Conservation (phyloP, 2,888 invertebrate genomes). For the Heteromyza rotundicornis region DNA sequence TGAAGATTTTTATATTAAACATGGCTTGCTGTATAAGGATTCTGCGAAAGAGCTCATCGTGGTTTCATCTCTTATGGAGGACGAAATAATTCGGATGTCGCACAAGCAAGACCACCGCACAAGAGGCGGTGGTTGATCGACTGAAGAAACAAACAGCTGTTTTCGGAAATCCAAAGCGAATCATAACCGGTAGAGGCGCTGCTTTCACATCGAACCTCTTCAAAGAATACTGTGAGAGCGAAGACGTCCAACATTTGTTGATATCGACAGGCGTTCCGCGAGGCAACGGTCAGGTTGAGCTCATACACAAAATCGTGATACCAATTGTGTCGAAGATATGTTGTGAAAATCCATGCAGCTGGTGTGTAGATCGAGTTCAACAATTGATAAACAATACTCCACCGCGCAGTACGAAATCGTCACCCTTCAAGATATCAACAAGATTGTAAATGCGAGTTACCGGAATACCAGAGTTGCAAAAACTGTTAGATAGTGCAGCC, state of each 20-base stretch:
- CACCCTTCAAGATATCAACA: conserved; percentile 10
- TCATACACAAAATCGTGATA: conserved; percentile 45
- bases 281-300: conserved; percentile 51
- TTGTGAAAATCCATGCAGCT: conserved; percentile 40
- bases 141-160: background rate
- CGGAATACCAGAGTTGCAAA: background rate
- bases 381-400: conserved; percentile 21
- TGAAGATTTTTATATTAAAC: conserved; percentile 22
- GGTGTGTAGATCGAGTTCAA: conserved; percentile 34
- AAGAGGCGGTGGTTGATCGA: background rate
- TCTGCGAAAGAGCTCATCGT: conserved; percentile 33
- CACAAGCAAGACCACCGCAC: conserved; percentile 54
- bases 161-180: conserved; percentile 11
- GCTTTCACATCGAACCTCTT: conserved; percentile 8
- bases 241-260: conserved; percentile 39
- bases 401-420: conserved; percentile 9
- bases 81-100: conserved; percentile 29
- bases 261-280: conserved; percentile 45
- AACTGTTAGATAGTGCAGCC: background rate
- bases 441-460: conserved; percentile 18
- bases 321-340: conserved; percentile 49
- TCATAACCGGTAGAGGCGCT: conserved; percentile 10
- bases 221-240: conserved; percentile 3
- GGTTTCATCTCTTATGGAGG: conserved; percentile 45
- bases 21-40: conserved; percentile 20